Conservation (phyloP, 2,113 vertebrate species). For the Petaurus breviceps region DNA sequence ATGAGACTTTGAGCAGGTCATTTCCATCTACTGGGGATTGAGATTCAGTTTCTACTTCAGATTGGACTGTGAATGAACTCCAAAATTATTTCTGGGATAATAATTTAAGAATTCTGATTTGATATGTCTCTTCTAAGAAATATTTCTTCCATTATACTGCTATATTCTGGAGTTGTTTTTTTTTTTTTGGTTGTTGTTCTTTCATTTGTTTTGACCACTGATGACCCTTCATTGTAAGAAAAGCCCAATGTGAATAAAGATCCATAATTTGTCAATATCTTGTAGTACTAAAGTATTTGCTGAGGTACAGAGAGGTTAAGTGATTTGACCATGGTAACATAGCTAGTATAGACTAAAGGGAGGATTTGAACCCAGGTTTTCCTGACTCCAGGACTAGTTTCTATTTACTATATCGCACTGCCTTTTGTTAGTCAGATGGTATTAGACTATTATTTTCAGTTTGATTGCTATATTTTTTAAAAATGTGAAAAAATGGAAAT, state of each 20-base stretch:
- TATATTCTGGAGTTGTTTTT: neutral
- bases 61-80: neutral
- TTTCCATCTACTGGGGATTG: neutral
- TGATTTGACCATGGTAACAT: neutral
- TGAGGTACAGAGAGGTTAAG: neutral
- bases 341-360: neutral
- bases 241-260: neutral
- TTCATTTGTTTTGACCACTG: neutral
- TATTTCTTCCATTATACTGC: neutral
- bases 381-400: no score
- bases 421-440: neutral
- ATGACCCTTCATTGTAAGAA: neutral
- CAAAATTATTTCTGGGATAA: neutral
- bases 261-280: neutral
- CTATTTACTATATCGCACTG: neutral
- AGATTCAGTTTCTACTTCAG: neutral
- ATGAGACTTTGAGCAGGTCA: neutral
- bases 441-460: neutral
- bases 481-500: neutral
- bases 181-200: neutral
- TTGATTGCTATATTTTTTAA: neutral
- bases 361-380: neutral
- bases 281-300: neutral
- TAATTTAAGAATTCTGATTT: neutral
- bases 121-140: neutral